Evolutionary conservation across 2,113 vertebrate genomes (phyloP).

Genomic region (Chrysochloris asiatica): DNA sequence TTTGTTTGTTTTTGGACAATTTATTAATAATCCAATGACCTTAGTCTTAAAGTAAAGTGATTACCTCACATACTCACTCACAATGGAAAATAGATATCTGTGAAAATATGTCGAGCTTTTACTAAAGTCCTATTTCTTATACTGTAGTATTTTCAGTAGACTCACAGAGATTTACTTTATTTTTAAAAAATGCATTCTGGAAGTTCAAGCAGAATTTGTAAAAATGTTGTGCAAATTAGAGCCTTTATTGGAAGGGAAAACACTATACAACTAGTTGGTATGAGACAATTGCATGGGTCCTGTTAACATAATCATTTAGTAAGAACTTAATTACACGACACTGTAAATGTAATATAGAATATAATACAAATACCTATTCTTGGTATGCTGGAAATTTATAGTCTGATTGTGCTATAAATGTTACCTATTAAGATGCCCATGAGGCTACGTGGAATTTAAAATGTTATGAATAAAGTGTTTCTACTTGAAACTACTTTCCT

Average conservation of each 20-base stretch:
- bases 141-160: neutral
- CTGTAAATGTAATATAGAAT: conserved; percentile 3
- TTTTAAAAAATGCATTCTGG: neutral
- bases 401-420: conserved; percentile 9
- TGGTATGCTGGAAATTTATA: neutral
- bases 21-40: neutral
- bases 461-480: conserved; percentile 58
- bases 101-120: neutral
- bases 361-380: neutral
- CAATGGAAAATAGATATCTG: neutral
- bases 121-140: neutral
- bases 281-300: neutral
- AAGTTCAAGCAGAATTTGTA: conserved; percentile 53
- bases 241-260: neutral
- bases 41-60: conserved; percentile 13
- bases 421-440: conserved; percentile 63
- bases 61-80: neutral
- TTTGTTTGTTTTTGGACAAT: neutral
- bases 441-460: conserved; percentile 53
- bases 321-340: neutral
- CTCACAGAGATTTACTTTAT: neutral
- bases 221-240: conserved; percentile 27
- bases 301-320: neutral
- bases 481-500: conserved; percentile 23
- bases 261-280: neutral